These are phyloP conservation scores for Calcarius lapponicus DNA, from an alignment of 2,797 vertebrate genomes.

Conservation along the genomic window DNA sequence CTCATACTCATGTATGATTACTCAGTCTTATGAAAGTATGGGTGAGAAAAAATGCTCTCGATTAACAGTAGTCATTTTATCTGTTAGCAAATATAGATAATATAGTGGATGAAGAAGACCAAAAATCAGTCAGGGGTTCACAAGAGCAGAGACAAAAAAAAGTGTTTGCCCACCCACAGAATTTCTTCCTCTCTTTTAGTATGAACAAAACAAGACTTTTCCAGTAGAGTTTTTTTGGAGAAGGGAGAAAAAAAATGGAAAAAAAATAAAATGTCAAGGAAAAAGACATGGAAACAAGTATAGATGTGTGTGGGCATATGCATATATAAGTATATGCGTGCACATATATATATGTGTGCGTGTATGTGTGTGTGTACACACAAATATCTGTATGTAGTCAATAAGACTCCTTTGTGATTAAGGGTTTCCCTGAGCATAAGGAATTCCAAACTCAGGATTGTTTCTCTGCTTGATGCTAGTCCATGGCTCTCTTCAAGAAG, in stretches of 20 bases:
- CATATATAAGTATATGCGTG: neutral
- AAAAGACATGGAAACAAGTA: neutral
- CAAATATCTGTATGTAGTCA: neutral
- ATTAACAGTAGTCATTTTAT: neutral
- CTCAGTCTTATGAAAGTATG: neutral
- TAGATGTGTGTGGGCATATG: rapidly evolving
- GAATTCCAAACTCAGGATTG: neutral
- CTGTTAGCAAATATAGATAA: neutral
- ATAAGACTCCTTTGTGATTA: neutral
- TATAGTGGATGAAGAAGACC: neutral
- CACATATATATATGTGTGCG: rapidly evolving
- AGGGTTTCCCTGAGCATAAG: neutral
- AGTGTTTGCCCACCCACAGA: neutral
- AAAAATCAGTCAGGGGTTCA: neutral
- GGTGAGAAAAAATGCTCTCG: neutral
- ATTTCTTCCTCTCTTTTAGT: neutral
- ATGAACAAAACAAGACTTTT: neutral
- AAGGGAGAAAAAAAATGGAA: neutral
- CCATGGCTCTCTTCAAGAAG: neutral
- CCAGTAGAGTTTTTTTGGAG: neutral
- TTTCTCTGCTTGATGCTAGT: neutral
- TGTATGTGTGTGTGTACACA: rapidly evolving
- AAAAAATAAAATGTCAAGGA: rapidly evolving
- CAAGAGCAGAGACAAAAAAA: neutral
- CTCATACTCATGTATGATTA: neutral